Evolutionary conservation across 2,797 vertebrate species (phyloP), one percentile per base, ranked within the genome.

Genomic region (Artibeus lituratus): DNA sequence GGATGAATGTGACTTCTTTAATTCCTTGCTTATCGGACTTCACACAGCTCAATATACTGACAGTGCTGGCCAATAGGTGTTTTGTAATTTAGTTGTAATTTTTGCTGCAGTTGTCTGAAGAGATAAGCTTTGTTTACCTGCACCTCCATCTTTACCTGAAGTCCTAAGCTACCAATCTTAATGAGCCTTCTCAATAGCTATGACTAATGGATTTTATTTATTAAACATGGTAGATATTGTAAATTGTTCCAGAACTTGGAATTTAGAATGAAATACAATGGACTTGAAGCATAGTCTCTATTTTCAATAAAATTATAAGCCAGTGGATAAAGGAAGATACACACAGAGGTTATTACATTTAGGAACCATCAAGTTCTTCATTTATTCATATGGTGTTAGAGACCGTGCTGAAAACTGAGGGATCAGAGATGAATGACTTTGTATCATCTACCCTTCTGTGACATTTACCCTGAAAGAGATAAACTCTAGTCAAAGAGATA

Each of bases 141-240:
- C 26, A 62, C 29, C 59, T 32, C 59, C 29, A 62, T 62, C 29
- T 62, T 62, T 29, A 62, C 29, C 15, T 12, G 59, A 62, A 62
- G 59, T 62, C 29, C 59, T 59, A 94, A 78, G 77, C 35, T 87
- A 29, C 78, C 78, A 65, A 85, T 69, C 35, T 94, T 82, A 94
- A 86, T 87, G 82, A 92, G 42, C 19, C 78, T 55, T 49, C 70
- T 96, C 51, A 89, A 57, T 67, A 87, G 10, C 74, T 73, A 16
- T 84, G 85, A 94, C 86, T 76, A 83, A 92, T 95, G 62, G 39
- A 70, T 88, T 91, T 51, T 49, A 93, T 21, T 89, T 74, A 90
- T 69, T 80, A 89, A 96, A 83, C 22, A 74, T n/a, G 26, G 7
- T 57, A 49, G 18, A n/a, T 78, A 39, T 35, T 82, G 26, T 57